phyloP scores from a whole-genome alignment of 2,113 vertebrate genomes.

The Lepus europaeus region DNA sequence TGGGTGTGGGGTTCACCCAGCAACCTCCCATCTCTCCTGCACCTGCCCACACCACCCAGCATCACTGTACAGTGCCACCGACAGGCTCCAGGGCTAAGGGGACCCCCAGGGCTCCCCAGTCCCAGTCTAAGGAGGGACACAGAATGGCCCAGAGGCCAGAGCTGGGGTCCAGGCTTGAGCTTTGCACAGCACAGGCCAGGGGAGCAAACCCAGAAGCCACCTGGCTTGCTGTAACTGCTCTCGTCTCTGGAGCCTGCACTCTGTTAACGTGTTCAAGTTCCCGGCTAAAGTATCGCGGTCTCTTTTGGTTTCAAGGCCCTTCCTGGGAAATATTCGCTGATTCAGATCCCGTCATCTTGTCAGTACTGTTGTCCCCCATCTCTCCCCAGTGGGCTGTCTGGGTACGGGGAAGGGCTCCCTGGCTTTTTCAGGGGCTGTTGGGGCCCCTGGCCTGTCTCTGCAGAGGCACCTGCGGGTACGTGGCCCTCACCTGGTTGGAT shows the following conservation, averaged over 20 bases:
- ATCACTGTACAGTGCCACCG: too few relatives aligned
- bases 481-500: background rate
- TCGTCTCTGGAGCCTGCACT: background rate
- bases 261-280: background rate
- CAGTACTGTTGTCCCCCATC: background rate
- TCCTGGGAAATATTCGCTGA: background rate
- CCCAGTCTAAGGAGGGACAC: too few relatives aligned
- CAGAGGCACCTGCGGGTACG: fast-evolving
- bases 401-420: background rate
- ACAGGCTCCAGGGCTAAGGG: background rate
- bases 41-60: fast-evolving
- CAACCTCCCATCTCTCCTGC: background rate
- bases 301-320: background rate
- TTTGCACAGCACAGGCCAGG: background rate
- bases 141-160: background rate
- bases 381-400: background rate
- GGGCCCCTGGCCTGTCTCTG: background rate
- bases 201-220: background rate
- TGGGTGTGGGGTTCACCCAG: background rate
- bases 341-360: background rate
- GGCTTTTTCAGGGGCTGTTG: background rate
- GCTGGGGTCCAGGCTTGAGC: background rate
- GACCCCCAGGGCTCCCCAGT: background rate
- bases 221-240: background rate
- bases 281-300: background rate